Conservation (phyloP, 2,113 vertebrate genomes). For the Amblyornis subalaris region DNA sequence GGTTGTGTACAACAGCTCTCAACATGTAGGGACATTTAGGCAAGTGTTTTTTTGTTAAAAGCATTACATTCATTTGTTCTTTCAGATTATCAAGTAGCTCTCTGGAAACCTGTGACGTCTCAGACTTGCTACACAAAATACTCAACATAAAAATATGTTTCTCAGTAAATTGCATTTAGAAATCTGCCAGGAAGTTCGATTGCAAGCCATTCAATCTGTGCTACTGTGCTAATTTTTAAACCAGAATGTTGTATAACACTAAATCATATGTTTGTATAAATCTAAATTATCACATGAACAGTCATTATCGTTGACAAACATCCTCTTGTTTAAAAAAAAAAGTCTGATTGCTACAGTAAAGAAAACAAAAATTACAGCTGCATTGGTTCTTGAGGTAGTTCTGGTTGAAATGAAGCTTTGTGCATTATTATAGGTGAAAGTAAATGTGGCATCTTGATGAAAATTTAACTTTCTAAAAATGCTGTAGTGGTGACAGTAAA, state of each 20-base stretch:
- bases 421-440: background rate
- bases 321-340: background rate
- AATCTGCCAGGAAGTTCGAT: background rate
- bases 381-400: background rate
- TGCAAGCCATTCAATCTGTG: background rate
- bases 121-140: background rate
- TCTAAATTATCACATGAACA: background rate
- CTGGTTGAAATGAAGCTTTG: background rate
- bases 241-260: slow-evolving; percentile 1
- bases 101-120: background rate
- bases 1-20: background rate
- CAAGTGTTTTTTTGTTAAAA: background rate
- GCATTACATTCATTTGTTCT: background rate
- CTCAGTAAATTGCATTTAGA: background rate
- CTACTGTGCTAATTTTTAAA: slow-evolving; percentile 7
- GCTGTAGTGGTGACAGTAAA: background rate
- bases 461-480: background rate
- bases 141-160: background rate
- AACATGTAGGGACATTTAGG: background rate
- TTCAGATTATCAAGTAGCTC: background rate
- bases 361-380: background rate
- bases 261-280: background rate
- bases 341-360: background rate
- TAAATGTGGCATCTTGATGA: background rate
- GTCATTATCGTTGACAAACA: background rate